Evolutionary conservation across 2,797 vertebrate genomes (phyloP).

Genomic region (Bryconaethiops microstoma): DNA sequence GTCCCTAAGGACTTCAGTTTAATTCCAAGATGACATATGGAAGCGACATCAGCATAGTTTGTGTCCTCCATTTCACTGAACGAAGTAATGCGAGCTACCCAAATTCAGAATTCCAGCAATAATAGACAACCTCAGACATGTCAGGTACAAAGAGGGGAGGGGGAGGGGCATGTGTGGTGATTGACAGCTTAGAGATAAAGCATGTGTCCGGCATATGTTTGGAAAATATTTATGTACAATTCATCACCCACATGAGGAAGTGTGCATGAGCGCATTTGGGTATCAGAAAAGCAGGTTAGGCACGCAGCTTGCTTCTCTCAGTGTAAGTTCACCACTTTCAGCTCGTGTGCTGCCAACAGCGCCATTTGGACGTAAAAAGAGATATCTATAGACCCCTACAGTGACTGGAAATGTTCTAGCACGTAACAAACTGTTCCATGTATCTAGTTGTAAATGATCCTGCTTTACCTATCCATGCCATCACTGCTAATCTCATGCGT

Average conservation of each 20-base stretch:
- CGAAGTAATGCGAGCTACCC: slow-evolving; percentile 58
- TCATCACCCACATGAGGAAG: slow-evolving; percentile 54
- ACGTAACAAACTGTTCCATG: slow-evolving; percentile 22
- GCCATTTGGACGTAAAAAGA: slow-evolving; percentile 33
- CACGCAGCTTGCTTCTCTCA: slow-evolving; percentile 61
- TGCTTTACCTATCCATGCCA: slow-evolving; percentile 12
- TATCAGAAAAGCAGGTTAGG: slow-evolving; percentile 50
- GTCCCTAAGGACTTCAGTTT: slow-evolving; percentile 42
- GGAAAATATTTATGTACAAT: slow-evolving; percentile 56
- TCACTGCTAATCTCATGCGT: slow-evolving; percentile 27
- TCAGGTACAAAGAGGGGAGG: slow-evolving; percentile 48
- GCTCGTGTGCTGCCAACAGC: slow-evolving; percentile 43
- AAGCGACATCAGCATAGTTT: slow-evolving; percentile 43
- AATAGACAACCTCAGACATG: slow-evolving; percentile 53
- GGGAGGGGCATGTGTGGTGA: slow-evolving; percentile 32
- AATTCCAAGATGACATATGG: slow-evolving; percentile 57
- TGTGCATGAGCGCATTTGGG: slow-evolving; percentile 55
- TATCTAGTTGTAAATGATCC: slow-evolving; percentile 11
- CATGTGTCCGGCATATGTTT: slow-evolving; percentile 52
- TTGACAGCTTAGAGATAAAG: slow-evolving; percentile 41
- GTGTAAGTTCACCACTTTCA: slow-evolving; percentile 53
- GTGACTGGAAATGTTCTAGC: slow-evolving; percentile 39
- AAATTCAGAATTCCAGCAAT: slow-evolving; percentile 61
- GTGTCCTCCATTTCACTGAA: slow-evolving; percentile 34
- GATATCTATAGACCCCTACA: slow-evolving; percentile 52